phyloP scores from a whole-genome alignment of 2,797 vertebrate species.

The Tauraco hartlaubi region DNA sequence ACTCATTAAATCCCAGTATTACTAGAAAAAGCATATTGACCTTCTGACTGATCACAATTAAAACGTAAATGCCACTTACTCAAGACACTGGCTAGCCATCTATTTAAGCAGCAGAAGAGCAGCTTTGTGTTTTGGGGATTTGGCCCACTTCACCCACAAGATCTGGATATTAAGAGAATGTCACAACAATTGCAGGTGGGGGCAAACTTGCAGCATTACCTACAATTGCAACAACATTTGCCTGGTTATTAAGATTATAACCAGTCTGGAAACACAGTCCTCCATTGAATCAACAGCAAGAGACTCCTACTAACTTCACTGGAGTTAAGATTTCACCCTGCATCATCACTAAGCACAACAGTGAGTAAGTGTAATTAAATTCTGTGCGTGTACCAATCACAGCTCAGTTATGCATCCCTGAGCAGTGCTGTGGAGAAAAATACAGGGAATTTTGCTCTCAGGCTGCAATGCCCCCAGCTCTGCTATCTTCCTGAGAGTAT shows the following conservation, averaged over 20 bases:
- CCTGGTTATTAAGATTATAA: neutral
- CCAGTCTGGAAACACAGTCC: neutral
- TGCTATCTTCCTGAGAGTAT: neutral
- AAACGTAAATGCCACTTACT: neutral
- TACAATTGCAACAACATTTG: neutral
- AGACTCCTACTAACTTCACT: neutral
- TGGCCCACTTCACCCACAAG: neutral
- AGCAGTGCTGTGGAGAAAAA: neutral
- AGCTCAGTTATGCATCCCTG: neutral
- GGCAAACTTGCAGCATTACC: neutral
- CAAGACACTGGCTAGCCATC: neutral
- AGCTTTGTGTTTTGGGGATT: neutral
- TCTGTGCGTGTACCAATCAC: fast-evolving
- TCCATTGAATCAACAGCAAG: neutral
- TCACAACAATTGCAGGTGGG: neutral
- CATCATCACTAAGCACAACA: neutral
- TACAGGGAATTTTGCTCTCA: neutral
- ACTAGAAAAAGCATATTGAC: neutral
- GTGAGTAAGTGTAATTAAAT: neutral
- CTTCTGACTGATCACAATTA: neutral
- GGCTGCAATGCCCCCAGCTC: neutral
- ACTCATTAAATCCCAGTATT: conserved; percentile 2
- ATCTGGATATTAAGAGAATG: neutral
- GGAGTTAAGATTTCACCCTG: neutral
- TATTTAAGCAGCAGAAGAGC: neutral